Conservation (phyloP, 2,888 invertebrate species). For the Cartodere bifasciata region DNA sequence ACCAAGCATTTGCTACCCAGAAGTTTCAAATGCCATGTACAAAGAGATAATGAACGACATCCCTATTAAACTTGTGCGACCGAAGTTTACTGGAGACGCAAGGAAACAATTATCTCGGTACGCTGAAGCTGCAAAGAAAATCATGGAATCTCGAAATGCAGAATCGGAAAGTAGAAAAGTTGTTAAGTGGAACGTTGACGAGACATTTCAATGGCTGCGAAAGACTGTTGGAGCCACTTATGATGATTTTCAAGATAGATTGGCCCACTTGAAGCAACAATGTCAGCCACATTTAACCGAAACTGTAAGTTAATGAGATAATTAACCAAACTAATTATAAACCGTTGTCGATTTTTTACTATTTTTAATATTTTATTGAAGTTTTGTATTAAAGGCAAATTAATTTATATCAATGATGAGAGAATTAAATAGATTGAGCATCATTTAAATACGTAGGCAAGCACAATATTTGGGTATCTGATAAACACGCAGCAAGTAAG, state of each 20-base stretch:
- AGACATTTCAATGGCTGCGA: slow-evolving; percentile 91
- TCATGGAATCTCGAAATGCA: slow-evolving; percentile 88
- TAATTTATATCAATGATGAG: too few relatives aligned
- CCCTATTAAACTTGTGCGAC: slow-evolving; percentile 88
- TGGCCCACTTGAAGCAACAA: slow-evolving; percentile 84
- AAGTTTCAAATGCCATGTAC: slow-evolving; percentile 90
- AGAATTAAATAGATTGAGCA: too few relatives aligned
- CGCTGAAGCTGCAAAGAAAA: slow-evolving; percentile 93
- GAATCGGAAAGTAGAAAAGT: slow-evolving; percentile 90
- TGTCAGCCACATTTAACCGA: slow-evolving; percentile 93
- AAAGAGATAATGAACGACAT: slow-evolving; percentile 97
- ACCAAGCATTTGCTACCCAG: slow-evolving; percentile 83
- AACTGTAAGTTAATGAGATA: slow-evolving; percentile 53
- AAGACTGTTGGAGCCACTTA: slow-evolving; percentile 87
- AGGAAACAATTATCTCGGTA: slow-evolving; percentile 75
- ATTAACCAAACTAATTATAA: too few relatives aligned
- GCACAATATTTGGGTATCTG: too few relatives aligned
- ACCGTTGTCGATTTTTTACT: too few relatives aligned
- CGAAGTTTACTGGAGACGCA: slow-evolving; percentile 91
- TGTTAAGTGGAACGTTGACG: slow-evolving; percentile 97
- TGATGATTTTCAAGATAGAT: slow-evolving; percentile 81
- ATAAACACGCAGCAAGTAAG: too few relatives aligned
- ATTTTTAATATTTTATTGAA: too few relatives aligned
- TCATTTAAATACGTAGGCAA: too few relatives aligned
- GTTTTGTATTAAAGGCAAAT: too few relatives aligned